These are phyloP conservation scores for Amphipoea oculea DNA, from an alignment of 2,888 invertebrate genomes.

Conservation along the genomic window DNA sequence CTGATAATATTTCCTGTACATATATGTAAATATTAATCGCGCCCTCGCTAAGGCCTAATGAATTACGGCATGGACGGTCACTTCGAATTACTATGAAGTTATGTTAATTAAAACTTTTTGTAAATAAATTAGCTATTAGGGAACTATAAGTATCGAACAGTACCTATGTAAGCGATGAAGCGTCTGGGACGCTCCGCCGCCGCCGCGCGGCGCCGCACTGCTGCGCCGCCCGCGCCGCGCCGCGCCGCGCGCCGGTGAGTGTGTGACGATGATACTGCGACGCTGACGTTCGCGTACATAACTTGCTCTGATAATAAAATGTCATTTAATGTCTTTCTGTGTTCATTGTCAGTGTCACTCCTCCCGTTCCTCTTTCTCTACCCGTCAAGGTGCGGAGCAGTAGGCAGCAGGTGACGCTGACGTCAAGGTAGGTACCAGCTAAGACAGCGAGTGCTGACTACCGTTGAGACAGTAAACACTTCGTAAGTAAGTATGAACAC, in stretches of 20 bases:
- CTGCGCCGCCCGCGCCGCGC: not conserved
- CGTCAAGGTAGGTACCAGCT: not conserved
- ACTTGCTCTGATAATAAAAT: conserved; percentile 10
- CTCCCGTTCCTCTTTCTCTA: not conserved
- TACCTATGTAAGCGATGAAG: not conserved
- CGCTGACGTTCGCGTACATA: not conserved
- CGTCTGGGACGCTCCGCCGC: not conserved
- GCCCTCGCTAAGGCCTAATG: conserved; percentile 2
- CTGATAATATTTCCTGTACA: conserved; percentile 33
- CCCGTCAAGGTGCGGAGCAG: no score
- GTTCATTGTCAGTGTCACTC: not conserved
- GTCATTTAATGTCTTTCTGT: conserved; percentile 1
- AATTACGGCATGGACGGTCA: conserved; percentile 7
- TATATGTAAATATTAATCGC: conserved; percentile 39
- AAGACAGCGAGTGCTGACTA: not conserved
- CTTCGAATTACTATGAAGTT: conserved; percentile 50
- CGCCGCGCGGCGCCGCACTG: not conserved
- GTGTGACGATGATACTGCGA: not conserved
- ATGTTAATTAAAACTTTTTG: conserved; percentile 18
- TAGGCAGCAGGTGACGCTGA: not conserved
- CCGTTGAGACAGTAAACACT: not conserved
- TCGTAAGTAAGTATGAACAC: not conserved
- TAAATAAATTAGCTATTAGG: conserved; percentile 36
- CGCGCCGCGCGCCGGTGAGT: no score
- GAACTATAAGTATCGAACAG: not conserved